Conservation (phyloP, 2,888 invertebrate species). For the Anthrax anthrax region DNA sequence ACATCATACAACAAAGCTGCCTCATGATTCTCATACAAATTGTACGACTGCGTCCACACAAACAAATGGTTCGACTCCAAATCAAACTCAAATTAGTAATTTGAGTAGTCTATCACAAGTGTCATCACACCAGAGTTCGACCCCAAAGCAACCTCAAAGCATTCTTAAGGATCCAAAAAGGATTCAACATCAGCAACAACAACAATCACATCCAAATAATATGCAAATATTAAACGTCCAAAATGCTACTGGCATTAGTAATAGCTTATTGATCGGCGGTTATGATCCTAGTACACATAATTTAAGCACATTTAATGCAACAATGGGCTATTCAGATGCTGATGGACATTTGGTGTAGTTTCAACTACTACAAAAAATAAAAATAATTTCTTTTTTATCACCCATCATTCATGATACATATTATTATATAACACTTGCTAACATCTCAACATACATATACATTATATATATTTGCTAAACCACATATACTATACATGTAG, state of each 20-base stretch:
- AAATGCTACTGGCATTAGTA: slow-evolving; percentile 35
- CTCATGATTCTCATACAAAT: slow-evolving; percentile 28
- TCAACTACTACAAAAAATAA: neutral
- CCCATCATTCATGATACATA: too few species aligned
- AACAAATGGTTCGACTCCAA: slow-evolving; percentile 24
- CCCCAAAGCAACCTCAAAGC: slow-evolving; percentile 43
- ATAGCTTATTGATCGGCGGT: slow-evolving; percentile 22
- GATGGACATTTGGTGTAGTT: slow-evolving; percentile 35
- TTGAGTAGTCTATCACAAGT: slow-evolving; percentile 17
- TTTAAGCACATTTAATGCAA: slow-evolving; percentile 31
- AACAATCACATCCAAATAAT: slow-evolving; percentile 37
- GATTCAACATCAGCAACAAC: slow-evolving; percentile 46
- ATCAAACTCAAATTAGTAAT: slow-evolving; percentile 14
- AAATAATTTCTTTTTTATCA: too few species aligned
- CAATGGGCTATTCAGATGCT: slow-evolving; percentile 34
- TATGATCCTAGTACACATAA: slow-evolving; percentile 30
- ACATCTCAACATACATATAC: too few species aligned
- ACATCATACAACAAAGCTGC: slow-evolving; percentile 29
- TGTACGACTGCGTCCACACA: slow-evolving; percentile 28
- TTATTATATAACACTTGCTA: too few species aligned
- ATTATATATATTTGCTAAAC: too few species aligned
- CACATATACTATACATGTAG: too few species aligned
- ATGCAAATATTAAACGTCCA: slow-evolving; percentile 46
- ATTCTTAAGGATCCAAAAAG: slow-evolving; percentile 49
- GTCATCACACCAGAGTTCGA: slow-evolving; percentile 17